Evolutionary conservation across 1,140 invertebrate species (phyloP), one percentile per base, ranked within the genome.

Genomic region (Bactericera cockerelli): DNA sequence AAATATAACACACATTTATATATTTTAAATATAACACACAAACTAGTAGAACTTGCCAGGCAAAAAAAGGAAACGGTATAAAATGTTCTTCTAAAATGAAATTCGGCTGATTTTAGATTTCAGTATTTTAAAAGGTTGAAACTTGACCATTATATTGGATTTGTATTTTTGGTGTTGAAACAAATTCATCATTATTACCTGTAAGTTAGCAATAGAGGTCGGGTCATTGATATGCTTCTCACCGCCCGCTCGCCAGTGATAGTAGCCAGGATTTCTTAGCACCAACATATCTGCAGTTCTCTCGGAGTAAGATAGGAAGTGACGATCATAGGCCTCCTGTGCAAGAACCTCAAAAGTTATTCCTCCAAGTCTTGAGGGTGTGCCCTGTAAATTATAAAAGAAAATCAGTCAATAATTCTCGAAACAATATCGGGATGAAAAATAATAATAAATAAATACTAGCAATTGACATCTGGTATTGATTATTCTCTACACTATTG

Each of bases 151-250:
- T n/a, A n/a, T n/a, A n/a, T n/a, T n/a, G n/a, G n/a, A n/a, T n/a
- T n/a, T n/a, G n/a, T n/a, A n/a, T n/a, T n/a, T n/a, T n/a, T n/a
- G n/a, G n/a, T n/a, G n/a, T n/a, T n/a, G n/a, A n/a, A n/a, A n/a
- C n/a, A n/a, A n/a, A n/a, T n/a, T n/a, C n/a, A n/a, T n/a, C n/a
- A n/a, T n/a, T n/a, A n/a, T n/a, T 71, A 81, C 81, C 74, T 93
- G 91, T n/a, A 97, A 73, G 68, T 87, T 90, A 28, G 90, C 92
- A 68, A 99, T 91, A 62, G 90, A 90, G 38, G 81, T 72, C 0
- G 96, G 96, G 71, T 98, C 93, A 70, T 98, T 99, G 65, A 98
- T 87, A 72, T 99, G 96, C 65, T 93, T 93, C 74, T 99, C 96
- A 11, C 96, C 96, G 2, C 95, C 96, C 62, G 84, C 82, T 67